Percentiles rank a stretch among this genome's conserved stretches.
Evolutionary conservation across 2,888 invertebrate genomes (phyloP).

Genomic region (Tolmerus cingulatus): DNA sequence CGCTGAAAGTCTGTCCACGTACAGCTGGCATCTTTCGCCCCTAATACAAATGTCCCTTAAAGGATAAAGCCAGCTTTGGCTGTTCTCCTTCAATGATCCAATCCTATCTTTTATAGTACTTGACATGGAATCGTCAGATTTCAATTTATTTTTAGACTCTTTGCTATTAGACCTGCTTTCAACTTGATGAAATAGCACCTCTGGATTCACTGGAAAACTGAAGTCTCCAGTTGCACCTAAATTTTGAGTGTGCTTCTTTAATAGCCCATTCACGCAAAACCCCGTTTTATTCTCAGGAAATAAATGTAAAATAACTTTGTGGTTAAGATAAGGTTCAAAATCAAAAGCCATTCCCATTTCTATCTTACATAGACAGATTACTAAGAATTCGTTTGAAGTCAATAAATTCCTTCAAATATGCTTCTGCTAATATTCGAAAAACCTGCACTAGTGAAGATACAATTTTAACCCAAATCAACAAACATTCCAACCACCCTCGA

Average conservation of each 20-base stretch:
- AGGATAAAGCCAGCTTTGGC: conserved; percentile 53
- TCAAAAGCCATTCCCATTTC: neutral
- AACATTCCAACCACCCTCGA: too few relatives aligned
- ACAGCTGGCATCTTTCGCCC: conserved; percentile 54
- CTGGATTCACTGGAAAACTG: conserved; percentile 68
- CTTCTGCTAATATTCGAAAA: too few relatives aligned
- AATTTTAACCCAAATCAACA: too few relatives aligned
- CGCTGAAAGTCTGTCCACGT: conserved; percentile 52
- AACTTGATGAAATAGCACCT: conserved; percentile 68
- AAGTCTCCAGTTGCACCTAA: conserved; percentile 70
- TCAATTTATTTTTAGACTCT: neutral
- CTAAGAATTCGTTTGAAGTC: neutral
- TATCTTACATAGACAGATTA: neutral
- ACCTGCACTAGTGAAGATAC: too few relatives aligned
- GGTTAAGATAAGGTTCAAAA: neutral
- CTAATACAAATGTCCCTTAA: conserved; percentile 49
- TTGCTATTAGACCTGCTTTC: conserved; percentile 40
- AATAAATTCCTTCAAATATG: neutral
- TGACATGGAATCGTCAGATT: neutral
- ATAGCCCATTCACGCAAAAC: conserved; percentile 51
- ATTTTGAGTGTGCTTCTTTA: conserved; percentile 70
- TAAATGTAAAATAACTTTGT: neutral
- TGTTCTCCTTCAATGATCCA: conserved; percentile 43
- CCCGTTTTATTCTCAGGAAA: neutral
- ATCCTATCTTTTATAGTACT: neutral